These are phyloP conservation scores for Triplophysa siluroides DNA, from an alignment of 2,113 vertebrate genomes.

Conservation along the genomic window DNA sequence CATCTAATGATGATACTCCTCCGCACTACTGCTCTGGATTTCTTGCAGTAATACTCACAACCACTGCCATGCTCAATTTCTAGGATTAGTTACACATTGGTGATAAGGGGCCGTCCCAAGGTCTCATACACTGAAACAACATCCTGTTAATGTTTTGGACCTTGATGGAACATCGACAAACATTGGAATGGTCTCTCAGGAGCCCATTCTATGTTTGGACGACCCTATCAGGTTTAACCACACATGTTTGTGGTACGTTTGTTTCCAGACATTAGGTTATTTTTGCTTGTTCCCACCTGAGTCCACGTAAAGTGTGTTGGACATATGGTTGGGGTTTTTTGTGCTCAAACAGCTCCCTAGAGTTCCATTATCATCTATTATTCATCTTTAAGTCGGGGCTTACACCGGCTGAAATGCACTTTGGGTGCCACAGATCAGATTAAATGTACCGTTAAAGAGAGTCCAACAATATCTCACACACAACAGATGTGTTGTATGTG, in stretches of 20 bases:
- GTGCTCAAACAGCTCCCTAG: conserved; percentile 60
- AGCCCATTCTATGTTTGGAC: background rate
- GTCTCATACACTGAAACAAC: background rate
- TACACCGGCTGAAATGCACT: conserved; percentile 56
- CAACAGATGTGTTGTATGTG: background rate
- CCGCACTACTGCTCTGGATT: background rate
- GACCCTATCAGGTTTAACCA: background rate
- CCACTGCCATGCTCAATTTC: background rate
- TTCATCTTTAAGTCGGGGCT: conserved; percentile 60
- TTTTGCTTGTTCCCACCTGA: conserved; percentile 12
- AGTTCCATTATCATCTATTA: conserved; percentile 66
- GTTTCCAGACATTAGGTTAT: conserved; percentile 23
- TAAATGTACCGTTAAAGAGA: conserved; percentile 22
- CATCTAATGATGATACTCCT: background rate
- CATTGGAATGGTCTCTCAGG: background rate
- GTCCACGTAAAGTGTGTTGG: conserved; percentile 49
- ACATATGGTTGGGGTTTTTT: conserved; percentile 64
- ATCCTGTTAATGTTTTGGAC: background rate
- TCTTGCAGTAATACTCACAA: background rate
- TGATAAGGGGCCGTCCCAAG: background rate
- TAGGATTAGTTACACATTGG: background rate
- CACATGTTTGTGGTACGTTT: conserved; percentile 10
- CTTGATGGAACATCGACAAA: background rate
- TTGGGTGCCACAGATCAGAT: conserved; percentile 45
- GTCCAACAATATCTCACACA: background rate